Base-by-base conservation (phyloP, 2,113 vertebrate genomes). In the Aegotheles bennettii region DNA sequence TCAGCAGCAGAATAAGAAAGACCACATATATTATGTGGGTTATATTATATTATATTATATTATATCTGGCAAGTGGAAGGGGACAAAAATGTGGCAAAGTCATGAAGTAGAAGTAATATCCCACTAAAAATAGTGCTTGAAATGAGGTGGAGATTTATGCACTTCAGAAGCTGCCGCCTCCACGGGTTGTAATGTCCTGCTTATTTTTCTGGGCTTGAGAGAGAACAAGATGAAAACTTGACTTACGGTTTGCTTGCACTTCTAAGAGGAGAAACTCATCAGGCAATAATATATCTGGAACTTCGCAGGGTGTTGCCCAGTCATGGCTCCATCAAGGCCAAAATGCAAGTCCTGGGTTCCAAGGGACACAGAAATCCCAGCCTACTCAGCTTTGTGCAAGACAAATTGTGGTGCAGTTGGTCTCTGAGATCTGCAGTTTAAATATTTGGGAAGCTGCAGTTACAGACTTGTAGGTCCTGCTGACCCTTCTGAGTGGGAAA, bases 341-440 rank as follows among this genome's bases (percentile, higher is more conserved):
- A 84, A 71, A 75, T 53, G 18, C 42, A 69, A n/a, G 48, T 19
- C 51, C 33, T 20, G 17, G 20, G 43, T 73, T n/a, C 26, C 15
- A 10, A 65, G 33, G 38, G 56, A 48, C 14, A 20, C 19, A 31
- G 61, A 63, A 84, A 75, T n/a, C 45, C 8, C 24, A 50, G 24
- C 12, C 4, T 51, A 29, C n/a, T 70, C 64, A 57, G 33, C 35
- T 48, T 78, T 16, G 7, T 57, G 50, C 50, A 71, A 48, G 28
- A 20, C 16, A 50, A 51, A 35, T 47, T 1, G 0, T 28, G 24
- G 26, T 48, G 47, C 50, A 38, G n/a, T 33, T 2, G 1, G 16
- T 60, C 28, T 82, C 64, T 65, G 21, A 86, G 48, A 64, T 45
- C 18, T 74, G 38, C 36, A 68, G 14, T 1, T 0, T 25, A 45